Percentiles rank a stretch among this genome's conserved stretches.
phyloP scores from a whole-genome alignment of 2,888 invertebrate species.

The Sinhomidia bicolor region DNA sequence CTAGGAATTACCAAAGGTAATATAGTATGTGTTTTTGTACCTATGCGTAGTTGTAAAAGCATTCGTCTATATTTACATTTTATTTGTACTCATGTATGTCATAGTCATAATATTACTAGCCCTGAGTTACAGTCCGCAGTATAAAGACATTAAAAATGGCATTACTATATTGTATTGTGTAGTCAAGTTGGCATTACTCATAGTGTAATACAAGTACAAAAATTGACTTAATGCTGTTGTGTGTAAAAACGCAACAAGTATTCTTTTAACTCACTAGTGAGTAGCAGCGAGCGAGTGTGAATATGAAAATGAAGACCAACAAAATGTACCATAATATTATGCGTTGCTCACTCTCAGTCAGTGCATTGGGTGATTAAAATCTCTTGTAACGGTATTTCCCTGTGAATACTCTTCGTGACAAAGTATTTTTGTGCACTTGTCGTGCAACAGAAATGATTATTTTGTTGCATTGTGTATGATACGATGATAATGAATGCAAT shows the following conservation, averaged over 20 bases:
- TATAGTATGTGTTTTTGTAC: too few species aligned
- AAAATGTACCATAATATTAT: not conserved
- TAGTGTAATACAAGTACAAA: not conserved
- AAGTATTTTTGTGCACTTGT: slow-evolving; percentile 45
- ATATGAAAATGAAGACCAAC: not conserved
- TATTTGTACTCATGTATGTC: not conserved
- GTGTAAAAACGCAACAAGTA: not conserved
- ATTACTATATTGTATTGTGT: not conserved
- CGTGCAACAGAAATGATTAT: not conserved
- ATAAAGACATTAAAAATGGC: not conserved
- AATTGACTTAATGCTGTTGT: not conserved
- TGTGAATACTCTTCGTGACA: slow-evolving; percentile 60
- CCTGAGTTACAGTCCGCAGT: not conserved
- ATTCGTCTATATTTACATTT: too few species aligned
- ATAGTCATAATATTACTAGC: not conserved
- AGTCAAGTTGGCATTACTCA: too few species aligned
- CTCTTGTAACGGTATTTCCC: slow-evolving; percentile 73
- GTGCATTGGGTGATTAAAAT: slow-evolving; percentile 72
- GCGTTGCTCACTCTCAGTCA: slow-evolving; percentile 31
- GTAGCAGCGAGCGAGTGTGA: too few species aligned
- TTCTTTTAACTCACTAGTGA: not conserved
- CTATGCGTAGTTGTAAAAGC: too few species aligned
- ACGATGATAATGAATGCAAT: not conserved
- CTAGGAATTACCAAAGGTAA: slow-evolving; percentile 14
- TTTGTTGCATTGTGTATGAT: not conserved